Evolutionary conservation across 2,888 invertebrate genomes (phyloP).

Genomic region (Nineta flava): DNA sequence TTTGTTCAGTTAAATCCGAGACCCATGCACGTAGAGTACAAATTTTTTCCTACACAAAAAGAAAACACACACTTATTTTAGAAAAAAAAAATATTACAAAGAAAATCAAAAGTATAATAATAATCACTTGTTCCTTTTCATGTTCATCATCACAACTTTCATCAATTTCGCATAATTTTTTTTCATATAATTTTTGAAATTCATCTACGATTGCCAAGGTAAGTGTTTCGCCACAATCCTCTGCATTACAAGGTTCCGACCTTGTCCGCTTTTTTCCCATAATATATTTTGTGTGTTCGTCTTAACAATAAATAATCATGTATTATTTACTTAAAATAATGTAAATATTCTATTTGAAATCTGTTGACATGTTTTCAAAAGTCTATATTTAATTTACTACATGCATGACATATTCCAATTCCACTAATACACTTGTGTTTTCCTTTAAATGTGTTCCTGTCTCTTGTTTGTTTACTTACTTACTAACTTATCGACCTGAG

Average conservation of each 20-base stretch:
- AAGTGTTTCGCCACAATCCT: conserved; percentile 22
- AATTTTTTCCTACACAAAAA: conserved; percentile 40
- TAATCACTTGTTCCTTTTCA: background rate
- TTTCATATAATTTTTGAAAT: conserved; percentile 44
- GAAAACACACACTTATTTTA: background rate
- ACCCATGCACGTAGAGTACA: conserved; percentile 48
- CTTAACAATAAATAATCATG: background rate
- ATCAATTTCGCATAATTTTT: conserved; percentile 40
- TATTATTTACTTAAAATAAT: no score
- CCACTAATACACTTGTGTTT: no score
- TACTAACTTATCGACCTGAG: no score
- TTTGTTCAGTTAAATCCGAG: conserved; percentile 48
- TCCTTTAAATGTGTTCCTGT: no score
- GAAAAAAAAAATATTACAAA: background rate
- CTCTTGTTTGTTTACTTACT: no score
- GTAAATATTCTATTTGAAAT: no score
- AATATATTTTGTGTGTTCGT: background rate
- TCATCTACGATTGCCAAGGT: conserved; percentile 37
- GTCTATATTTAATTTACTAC: no score
- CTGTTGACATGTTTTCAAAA: no score
- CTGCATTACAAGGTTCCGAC: conserved; percentile 11
- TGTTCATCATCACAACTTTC: conserved; percentile 27
- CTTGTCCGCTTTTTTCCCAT: conserved; percentile 1
- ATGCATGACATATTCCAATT: no score
- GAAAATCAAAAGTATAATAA: background rate